Conservation (phyloP, 2,113 vertebrate species). For the Caretta caretta region DNA sequence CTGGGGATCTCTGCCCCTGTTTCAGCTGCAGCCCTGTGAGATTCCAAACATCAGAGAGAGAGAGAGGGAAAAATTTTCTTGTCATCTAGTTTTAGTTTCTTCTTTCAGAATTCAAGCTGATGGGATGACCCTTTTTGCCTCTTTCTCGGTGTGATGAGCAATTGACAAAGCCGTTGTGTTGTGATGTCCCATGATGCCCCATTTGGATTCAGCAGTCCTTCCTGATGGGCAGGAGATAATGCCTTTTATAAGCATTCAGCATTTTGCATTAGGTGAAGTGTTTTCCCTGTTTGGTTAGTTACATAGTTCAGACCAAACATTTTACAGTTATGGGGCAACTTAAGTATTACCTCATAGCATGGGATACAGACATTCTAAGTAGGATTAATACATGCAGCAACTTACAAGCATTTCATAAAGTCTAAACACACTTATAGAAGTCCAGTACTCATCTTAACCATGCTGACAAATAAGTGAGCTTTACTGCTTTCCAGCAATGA, state of each 20-base stretch:
- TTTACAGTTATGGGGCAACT: no score
- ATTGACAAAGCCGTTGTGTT: not conserved
- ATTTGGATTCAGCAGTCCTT: not conserved
- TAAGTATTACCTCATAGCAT: not conserved
- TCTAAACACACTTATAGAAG: not conserved
- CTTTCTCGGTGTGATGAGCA: not conserved
- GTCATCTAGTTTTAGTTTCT: not conserved
- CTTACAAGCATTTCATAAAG: not conserved
- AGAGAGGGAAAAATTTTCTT: not conserved
- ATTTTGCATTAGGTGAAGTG: not conserved
- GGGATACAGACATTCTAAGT: not conserved
- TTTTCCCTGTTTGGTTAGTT: not conserved
- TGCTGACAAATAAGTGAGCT: not conserved
- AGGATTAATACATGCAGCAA: not conserved
- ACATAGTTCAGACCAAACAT: not conserved
- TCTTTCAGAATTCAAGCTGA: not conserved
- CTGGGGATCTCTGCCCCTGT: not conserved
- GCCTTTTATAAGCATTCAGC: not conserved
- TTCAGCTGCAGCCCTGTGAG: not conserved
- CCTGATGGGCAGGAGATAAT: not conserved
- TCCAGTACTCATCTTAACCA: not conserved
- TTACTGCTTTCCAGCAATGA: not conserved
- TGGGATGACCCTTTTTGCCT: not conserved
- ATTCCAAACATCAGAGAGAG: not conserved
- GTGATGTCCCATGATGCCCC: not conserved